Base-by-base conservation (phyloP, 1,140 invertebrate species). In the Drosophila pallidifrons region DNA sequence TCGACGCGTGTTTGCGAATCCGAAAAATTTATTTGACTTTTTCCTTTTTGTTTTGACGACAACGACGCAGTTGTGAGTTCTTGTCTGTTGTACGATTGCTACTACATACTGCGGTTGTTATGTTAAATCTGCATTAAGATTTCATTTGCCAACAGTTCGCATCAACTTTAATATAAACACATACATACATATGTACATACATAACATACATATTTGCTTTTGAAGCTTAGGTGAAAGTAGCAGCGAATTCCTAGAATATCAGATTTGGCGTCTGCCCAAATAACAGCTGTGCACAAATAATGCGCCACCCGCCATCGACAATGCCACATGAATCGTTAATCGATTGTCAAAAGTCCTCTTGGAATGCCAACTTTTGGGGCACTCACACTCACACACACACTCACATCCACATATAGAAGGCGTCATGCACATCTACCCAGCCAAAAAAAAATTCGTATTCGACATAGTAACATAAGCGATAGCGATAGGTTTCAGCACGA, bases 51-150 rank as follows among this genome's bases (percentile, higher is more conserved):
- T 41, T n/a, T 46, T 54, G 72, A 49, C 16, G 11, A 38, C 41
- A 32, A 25, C 20, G 20, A 30, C 66, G 13, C 25, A 64, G 55
- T 20, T 63, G 46, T 41, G 54, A 63, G 57, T 63, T 67, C 61
- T 15, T 20, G 25, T 16, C 41, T 43, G 41, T 3, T 43, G 41
- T 43, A 15, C 11, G 30, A 46, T 32, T 45, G 1, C 28, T 32
- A n/a, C 38, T 54, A 16, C n/a, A n/a, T n/a, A n/a, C 1, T 57
- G 25, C 6, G 52, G 20, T 59, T 54, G 25, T 54, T 60, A 32
- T 55, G 49, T 59, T 55, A 80, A 68, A 69, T 81, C 79, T 74
- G 78, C 78, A 82, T 81, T 63, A 69, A 69, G 68, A 81, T 81
- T 81, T 77, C 60, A 81, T 52, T 68, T 71, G 49, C 38, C 66